Conservation (phyloP, 2,797 vertebrate species). For the Novumbra hubbsi region DNA sequence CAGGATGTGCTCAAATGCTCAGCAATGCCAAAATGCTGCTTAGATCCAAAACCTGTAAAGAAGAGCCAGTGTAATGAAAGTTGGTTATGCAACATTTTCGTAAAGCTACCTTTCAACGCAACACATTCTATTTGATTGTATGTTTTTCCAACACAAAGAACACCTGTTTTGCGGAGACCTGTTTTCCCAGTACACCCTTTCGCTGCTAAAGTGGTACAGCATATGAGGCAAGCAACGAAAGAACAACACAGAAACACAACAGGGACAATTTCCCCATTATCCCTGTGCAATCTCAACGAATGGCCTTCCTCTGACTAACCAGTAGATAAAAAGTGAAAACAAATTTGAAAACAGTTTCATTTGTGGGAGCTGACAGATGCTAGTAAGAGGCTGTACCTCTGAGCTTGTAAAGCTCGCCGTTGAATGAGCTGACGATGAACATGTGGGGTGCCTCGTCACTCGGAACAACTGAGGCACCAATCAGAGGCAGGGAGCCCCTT, state of each 20-base stretch:
- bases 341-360: neutral
- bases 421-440: slow-evolving; percentile 88
- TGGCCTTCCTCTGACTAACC: neutral
- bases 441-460: slow-evolving; percentile 93
- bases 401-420: slow-evolving; percentile 92
- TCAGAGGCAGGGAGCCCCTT: slow-evolving; percentile 86
- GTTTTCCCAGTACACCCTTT: neutral
- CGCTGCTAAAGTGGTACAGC: neutral
- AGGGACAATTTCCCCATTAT: neutral
- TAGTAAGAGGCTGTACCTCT: slow-evolving; percentile 79
- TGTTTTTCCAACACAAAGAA: neutral
- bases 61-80: neutral
- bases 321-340: neutral
- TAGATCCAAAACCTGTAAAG: neutral
- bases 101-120: neutral
- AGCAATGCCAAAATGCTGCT: neutral
- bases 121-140: neutral
- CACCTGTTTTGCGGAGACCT: neutral
- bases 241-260: neutral
- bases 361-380: too few species aligned
- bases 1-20: neutral
- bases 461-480: slow-evolving; percentile 85
- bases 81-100: neutral
- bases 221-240: neutral
- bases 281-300: neutral